Conservation (phyloP, 2,113 vertebrate species). For the Heterotis niloticus region DNA sequence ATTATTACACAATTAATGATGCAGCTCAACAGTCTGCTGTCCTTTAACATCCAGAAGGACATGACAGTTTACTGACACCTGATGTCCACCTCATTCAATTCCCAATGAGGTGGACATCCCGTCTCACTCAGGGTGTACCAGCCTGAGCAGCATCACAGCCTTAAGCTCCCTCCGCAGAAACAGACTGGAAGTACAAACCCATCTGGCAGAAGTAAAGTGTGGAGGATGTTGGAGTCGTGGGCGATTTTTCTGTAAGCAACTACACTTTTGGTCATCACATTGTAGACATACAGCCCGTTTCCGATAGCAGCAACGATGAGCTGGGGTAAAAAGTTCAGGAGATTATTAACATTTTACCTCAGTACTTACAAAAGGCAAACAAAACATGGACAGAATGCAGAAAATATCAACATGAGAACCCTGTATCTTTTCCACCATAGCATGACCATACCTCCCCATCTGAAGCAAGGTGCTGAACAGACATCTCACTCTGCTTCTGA, state of each 20-base stretch:
- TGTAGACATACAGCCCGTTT: constrained; percentile 88
- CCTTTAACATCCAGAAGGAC: too few relatives aligned
- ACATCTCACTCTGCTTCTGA: constrained; percentile 79
- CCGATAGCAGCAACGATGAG: constrained; percentile 85
- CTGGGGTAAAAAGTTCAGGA: constrained; percentile 54
- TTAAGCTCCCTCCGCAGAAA: background rate
- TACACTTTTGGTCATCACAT: constrained; percentile 72
- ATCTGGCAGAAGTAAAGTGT: constrained; percentile 69
- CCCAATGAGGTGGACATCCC: too few relatives aligned
- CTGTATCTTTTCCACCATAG: background rate
- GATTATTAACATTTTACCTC: background rate
- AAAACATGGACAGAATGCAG: too few relatives aligned
- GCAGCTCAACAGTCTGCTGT: too few relatives aligned
- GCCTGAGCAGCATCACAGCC: too few relatives aligned
- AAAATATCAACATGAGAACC: too few relatives aligned
- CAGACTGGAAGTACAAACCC: constrained; percentile 51
- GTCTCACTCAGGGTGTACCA: too few relatives aligned
- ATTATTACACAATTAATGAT: too few relatives aligned
- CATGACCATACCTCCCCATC: constrained; percentile 74
- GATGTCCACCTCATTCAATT: too few relatives aligned
- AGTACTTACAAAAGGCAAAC: too few relatives aligned
- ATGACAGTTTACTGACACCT: too few relatives aligned
- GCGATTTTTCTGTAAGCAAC: constrained; percentile 85
- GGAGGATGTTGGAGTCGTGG: constrained; percentile 87
- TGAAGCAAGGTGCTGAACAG: constrained; percentile 79